Conservation (phyloP, 2,888 invertebrate genomes). For the Penaeus monodon region DNA sequence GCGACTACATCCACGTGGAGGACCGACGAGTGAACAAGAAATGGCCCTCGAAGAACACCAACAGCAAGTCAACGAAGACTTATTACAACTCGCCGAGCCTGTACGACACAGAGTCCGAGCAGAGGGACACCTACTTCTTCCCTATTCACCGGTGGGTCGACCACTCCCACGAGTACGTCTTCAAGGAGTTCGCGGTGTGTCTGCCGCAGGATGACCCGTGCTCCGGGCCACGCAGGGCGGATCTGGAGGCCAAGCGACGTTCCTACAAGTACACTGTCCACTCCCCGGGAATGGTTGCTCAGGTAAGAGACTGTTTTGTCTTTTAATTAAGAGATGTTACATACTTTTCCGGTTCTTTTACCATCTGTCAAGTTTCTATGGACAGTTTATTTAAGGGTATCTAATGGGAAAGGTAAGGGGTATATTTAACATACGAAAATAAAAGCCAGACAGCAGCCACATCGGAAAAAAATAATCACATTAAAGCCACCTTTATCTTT, state of each 20-base stretch:
- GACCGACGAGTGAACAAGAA: constrained; percentile 57
- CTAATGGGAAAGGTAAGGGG: no score
- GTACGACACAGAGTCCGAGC: background rate
- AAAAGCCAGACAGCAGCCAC: no score
- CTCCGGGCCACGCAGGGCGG: constrained; percentile 68
- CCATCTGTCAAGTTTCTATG: no score
- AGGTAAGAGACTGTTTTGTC: constrained; percentile 65
- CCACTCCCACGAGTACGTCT: constrained; percentile 68
- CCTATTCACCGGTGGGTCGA: constrained; percentile 71
- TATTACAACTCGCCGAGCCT: constrained; percentile 17
- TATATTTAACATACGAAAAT: no score
- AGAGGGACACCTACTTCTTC: constrained; percentile 66
- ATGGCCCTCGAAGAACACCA: constrained; percentile 21
- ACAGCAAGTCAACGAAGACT: constrained; percentile 18
- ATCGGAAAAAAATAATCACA: background rate
- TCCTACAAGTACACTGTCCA: constrained; percentile 67
- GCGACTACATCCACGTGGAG: constrained; percentile 67
- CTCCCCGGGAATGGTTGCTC: constrained; percentile 66
- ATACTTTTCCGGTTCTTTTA: background rate
- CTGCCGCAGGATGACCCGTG: constrained; percentile 70
- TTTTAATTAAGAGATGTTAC: background rate
- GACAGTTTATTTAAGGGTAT: no score
- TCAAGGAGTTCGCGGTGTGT: constrained; percentile 69
- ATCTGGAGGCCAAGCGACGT: constrained; percentile 69
- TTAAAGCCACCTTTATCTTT: no score